Base-by-base conservation (phyloP, 37 sponge, comb jelly and placozoan species). In the Beroe ovata region DNA sequence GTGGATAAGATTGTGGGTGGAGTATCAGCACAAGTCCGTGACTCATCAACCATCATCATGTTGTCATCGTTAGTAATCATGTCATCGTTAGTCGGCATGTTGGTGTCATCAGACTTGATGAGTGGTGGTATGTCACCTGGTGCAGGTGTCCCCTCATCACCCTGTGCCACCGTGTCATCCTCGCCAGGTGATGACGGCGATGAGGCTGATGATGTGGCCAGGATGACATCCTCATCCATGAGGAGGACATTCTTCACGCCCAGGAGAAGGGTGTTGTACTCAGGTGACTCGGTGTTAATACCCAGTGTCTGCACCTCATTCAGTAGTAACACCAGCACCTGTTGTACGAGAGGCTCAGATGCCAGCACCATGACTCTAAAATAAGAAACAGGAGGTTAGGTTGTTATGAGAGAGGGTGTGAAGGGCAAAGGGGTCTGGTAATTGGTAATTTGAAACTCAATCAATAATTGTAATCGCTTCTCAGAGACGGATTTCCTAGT, bases 171-270 rank as follows among this genome's bases (percentile, higher is more conserved):
- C 22, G 20, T 23, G 20, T 62, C 29, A 62, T 16, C 63, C 54
- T 47, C 54, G 11, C 11, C 54, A 6, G 6, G 11, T 16, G 29
- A 18, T 66, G 16, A 1, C 16, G 35, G 35, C 32, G 69, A 66
- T 18, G 30, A 3, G 3, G 33, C 4, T 2, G 8, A 14, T 14
- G 34, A 34, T 19, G 69, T 66, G 26, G 63, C n/a, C n/a, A n/a
- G n/a, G 4, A 23, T 29, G 36, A 66, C 8, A 18, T 66, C 30
- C 32, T 66, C 69, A 37, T 66, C 69, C 69, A 66, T 66, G 2
- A 66, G 69, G 2, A 66, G 69, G 33, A 66, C 69, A 30, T 66
- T 66, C 30, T 66, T 66, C 1, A 66, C 69, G 6, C 35, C 69
- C 3, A 66, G 32, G 16, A 66, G 69, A 26, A 66, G 69, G 36